A percentile compares a stretch with the other conserved stretches of the same genome.
Evolutionary conservation across 2,797 vertebrate genomes (phyloP).

Genomic region (Myripristis murdjan): DNA sequence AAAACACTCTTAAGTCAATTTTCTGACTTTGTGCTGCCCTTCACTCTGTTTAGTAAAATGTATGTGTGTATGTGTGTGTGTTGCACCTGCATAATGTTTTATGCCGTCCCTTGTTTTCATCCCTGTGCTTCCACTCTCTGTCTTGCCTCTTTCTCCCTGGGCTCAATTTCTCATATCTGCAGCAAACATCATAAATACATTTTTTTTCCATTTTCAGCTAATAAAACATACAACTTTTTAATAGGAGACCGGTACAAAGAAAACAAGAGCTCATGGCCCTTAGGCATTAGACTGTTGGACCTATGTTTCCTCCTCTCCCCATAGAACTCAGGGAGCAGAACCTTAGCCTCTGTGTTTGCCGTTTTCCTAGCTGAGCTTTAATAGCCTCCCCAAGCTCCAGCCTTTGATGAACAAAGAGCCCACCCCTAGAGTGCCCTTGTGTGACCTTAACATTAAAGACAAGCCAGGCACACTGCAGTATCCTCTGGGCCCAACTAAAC

Average conservation of each 20-base stretch:
- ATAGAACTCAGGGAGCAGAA: slow-evolving; percentile 34
- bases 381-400: slow-evolving; percentile 4
- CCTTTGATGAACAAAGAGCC: slow-evolving; percentile 46
- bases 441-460: slow-evolving; percentile 42
- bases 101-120: slow-evolving; percentile 78
- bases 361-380: slow-evolving; percentile 24
- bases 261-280: slow-evolving; percentile 5
- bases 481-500: slow-evolving; percentile 28
- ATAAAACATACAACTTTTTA: slow-evolving; percentile 26
- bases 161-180: slow-evolving; percentile 73
- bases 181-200: slow-evolving; percentile 48
- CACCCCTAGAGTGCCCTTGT: slow-evolving; percentile 19
- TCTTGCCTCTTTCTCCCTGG: slow-evolving; percentile 86
- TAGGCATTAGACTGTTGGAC: slow-evolving; percentile 22
- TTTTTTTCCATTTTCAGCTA: slow-evolving; percentile 28
- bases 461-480: slow-evolving; percentile 36
- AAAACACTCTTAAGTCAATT: slow-evolving; percentile 15
- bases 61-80: slow-evolving; percentile 38
- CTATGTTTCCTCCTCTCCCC: background rate
- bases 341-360: slow-evolving; percentile 26
- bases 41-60: background rate
- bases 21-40: background rate
- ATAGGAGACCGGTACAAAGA: slow-evolving; percentile 26
- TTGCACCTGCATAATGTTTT: slow-evolving; percentile 54
- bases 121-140: slow-evolving; percentile 84